Percentiles rank a stretch among this genome's conserved stretches.
Conservation (phyloP, 2,797 vertebrate species). For the Brachyalestes nurse region DNA sequence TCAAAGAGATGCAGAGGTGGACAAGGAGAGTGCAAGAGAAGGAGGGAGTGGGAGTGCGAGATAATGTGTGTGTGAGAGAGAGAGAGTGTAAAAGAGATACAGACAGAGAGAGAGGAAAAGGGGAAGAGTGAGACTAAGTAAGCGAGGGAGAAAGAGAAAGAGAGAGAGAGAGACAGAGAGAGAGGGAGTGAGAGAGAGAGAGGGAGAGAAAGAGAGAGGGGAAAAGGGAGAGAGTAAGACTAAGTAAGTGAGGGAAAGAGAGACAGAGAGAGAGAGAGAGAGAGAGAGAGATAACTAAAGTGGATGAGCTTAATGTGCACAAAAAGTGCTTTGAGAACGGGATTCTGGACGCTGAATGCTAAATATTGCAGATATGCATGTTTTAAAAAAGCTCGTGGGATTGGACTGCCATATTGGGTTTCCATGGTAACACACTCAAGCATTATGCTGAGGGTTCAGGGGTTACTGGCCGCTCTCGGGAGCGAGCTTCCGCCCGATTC, state of each 20-base stretch:
- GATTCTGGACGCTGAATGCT: constrained; percentile 9
- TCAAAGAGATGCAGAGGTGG: constrained; percentile 25
- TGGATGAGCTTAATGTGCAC: constrained; percentile 28
- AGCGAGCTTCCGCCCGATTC: not conserved
- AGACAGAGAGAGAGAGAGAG: not conserved
- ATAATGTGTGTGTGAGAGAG: too few relatives aligned
- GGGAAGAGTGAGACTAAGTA: not conserved
- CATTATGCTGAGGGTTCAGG: constrained; percentile 27
- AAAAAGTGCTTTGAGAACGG: constrained; percentile 34
- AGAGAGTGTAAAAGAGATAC: too few relatives aligned
- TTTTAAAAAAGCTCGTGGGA: constrained; percentile 42
- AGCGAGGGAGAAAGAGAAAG: not conserved
- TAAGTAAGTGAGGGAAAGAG: not conserved
- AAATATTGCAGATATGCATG: constrained; percentile 18
- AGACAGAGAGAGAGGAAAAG: fast-evolving
- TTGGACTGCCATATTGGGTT: constrained; percentile 42
- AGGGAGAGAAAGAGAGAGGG: not conserved
- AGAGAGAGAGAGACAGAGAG: too few relatives aligned
- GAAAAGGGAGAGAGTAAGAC: not conserved
- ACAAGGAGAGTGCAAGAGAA: not conserved
- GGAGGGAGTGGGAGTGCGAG: too few relatives aligned
- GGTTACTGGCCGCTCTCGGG: constrained; percentile 25
- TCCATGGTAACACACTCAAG: constrained; percentile 46
- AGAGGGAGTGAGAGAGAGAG: not conserved
- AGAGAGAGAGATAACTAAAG: not conserved